Conservation (phyloP, 2,888 invertebrate species). For the Stenchaetothrips biformis region DNA sequence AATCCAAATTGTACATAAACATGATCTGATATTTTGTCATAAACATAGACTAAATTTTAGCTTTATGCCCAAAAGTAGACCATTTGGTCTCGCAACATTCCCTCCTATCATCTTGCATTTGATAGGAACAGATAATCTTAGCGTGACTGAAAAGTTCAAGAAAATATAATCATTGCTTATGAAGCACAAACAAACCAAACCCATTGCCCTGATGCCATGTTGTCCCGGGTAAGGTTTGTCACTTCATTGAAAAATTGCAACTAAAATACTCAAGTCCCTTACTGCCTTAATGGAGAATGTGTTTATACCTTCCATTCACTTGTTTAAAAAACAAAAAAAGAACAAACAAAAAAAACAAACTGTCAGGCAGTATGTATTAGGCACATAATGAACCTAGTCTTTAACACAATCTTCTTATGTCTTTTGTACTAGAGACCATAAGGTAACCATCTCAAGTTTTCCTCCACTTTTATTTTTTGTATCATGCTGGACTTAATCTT, state of each 20-base stretch:
- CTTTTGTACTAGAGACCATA: not conserved
- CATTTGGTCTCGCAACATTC: too few relatives aligned
- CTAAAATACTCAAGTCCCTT: not conserved
- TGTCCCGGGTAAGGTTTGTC: too few relatives aligned
- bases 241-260: too few relatives aligned
- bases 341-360: conserved; percentile 25
- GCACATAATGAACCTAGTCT: not conserved
- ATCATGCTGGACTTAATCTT: not conserved
- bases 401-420: not conserved
- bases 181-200: too few relatives aligned
- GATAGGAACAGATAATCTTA: too few relatives aligned
- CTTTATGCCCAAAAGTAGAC: not conserved
- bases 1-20: not conserved
- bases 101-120: too few relatives aligned
- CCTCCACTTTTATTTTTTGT: not conserved
- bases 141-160: too few relatives aligned
- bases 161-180: too few relatives aligned
- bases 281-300: not conserved
- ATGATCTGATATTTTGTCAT: not conserved
- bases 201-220: too few relatives aligned
- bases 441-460: not conserved
- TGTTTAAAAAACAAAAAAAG: not conserved
- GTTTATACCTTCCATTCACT: not conserved
- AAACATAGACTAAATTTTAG: not conserved
- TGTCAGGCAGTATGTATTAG: conserved; percentile 26